phyloP scores from a whole-genome alignment of 2,888 invertebrate species.

The Limnephilus lunatus region DNA sequence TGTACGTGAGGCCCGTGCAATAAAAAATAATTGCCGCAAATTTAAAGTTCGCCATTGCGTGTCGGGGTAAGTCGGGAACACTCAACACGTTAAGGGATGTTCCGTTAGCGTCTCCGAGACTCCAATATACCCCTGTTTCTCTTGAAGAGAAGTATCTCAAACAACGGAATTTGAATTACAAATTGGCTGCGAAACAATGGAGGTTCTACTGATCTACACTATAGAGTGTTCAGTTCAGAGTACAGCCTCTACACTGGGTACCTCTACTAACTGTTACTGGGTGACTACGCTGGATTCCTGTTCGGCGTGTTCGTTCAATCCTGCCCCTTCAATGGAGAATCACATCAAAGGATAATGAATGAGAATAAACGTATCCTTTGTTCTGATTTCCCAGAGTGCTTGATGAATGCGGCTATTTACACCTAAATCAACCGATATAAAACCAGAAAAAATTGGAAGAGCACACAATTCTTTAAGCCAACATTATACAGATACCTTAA shows the following conservation, averaged over 20 bases:
- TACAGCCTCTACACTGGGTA: background rate
- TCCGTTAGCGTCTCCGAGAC: constrained; percentile 17
- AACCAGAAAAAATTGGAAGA: background rate
- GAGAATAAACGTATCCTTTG: constrained; percentile 16
- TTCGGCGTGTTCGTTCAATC: constrained; percentile 47
- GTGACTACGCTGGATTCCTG: constrained; percentile 4
- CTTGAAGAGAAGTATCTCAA: constrained; percentile 53
- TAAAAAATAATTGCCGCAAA: constrained; percentile 55
- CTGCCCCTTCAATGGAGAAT: constrained; percentile 45
- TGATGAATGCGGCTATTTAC: background rate
- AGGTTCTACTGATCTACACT: background rate
- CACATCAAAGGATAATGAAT: constrained; percentile 39
- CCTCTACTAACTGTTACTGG: background rate
- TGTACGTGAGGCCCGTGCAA: constrained; percentile 27
- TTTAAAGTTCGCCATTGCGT: constrained; percentile 46
- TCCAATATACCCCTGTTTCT: constrained; percentile 33
- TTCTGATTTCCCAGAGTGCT: constrained; percentile 12
- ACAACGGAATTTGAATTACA: constrained; percentile 65
- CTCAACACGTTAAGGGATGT: constrained; percentile 51
- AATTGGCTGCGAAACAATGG: constrained; percentile 53
- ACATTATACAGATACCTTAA: too few species aligned
- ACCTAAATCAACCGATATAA: background rate
- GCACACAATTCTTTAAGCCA: too few species aligned
- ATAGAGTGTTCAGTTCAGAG: background rate
- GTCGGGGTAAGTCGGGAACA: constrained; percentile 39